phyloP scores from a whole-genome alignment of 2,113 vertebrate species.

The Dryoscopus gambensis region DNA sequence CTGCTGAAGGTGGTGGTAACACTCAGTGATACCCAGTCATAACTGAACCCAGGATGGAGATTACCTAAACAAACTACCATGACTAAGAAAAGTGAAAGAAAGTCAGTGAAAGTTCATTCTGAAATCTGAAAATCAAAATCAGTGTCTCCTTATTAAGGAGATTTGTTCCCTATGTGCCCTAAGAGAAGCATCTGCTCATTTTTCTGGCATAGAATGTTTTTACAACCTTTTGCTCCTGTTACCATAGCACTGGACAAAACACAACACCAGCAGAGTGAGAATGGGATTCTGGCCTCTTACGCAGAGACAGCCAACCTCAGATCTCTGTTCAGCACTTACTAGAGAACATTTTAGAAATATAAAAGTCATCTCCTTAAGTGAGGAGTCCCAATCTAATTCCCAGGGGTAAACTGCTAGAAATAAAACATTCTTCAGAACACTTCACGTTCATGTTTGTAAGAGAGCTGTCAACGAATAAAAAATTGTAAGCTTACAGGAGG shows the following conservation, averaged over 20 bases:
- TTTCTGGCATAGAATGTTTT: background rate
- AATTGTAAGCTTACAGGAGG: background rate
- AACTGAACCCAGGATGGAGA: background rate
- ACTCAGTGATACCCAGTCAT: background rate
- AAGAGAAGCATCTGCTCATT: background rate
- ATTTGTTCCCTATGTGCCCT: background rate
- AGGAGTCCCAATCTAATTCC: background rate
- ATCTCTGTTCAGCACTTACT: background rate
- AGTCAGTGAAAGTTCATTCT: background rate
- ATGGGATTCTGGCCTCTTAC: background rate
- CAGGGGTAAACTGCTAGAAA: background rate
- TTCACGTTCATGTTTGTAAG: background rate
- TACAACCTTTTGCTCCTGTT: background rate
- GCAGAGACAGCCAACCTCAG: background rate
- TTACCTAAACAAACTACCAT: background rate
- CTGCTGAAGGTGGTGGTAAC: background rate
- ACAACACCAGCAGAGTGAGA: background rate
- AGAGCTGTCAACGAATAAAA: background rate
- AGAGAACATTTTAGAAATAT: background rate
- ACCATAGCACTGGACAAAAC: background rate
- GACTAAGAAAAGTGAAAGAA: background rate
- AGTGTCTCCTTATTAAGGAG: background rate
- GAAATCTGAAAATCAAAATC: background rate
- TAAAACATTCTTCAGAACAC: background rate
- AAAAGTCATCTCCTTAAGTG: background rate